A percentile compares a stretch with the other conserved stretches of the same genome.
Conservation (phyloP, 2,888 invertebrate genomes). For the Platerodrilus igneus region DNA sequence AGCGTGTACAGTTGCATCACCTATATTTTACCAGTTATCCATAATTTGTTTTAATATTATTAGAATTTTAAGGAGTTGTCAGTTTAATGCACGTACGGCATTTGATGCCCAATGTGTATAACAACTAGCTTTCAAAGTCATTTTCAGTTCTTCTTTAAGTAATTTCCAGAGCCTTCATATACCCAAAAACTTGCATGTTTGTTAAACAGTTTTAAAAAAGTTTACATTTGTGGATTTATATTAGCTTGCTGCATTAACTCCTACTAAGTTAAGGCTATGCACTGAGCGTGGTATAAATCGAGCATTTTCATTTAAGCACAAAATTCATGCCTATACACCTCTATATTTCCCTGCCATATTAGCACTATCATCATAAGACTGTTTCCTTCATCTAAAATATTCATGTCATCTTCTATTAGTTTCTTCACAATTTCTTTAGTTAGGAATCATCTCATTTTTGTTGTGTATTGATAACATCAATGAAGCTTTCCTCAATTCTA, state of each 20-base stretch:
- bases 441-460: slow-evolving; percentile 9
- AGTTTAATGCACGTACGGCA: slow-evolving; percentile 3
- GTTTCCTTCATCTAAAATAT: slow-evolving; percentile 8
- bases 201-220: slow-evolving; percentile 14
- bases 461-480: slow-evolving; percentile 12
- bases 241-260: slow-evolving; percentile 11
- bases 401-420: slow-evolving; percentile 10
- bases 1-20: neutral
- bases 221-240: slow-evolving; percentile 6
- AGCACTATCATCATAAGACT: slow-evolving; percentile 13
- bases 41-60: neutral
- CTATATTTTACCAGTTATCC: neutral
- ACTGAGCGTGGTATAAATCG: slow-evolving; percentile 13
- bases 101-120: slow-evolving; percentile 12
- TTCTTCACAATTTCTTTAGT: slow-evolving; percentile 8
- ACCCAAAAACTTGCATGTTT: slow-evolving; percentile 12
- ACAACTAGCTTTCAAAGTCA: slow-evolving; percentile 11
- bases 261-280: slow-evolving; percentile 15
- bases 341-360: slow-evolving; percentile 11
- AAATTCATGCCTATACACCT: slow-evolving; percentile 9
- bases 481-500: slow-evolving; percentile 11
- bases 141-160: slow-evolving; percentile 8
- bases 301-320: slow-evolving; percentile 1
- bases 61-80: neutral
- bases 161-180: slow-evolving; percentile 8